Evolutionary conservation across 64 coral and sea anemone species (phyloP), one percentile per base, ranked within the genome.

Genomic region (Porites australiensis): DNA sequence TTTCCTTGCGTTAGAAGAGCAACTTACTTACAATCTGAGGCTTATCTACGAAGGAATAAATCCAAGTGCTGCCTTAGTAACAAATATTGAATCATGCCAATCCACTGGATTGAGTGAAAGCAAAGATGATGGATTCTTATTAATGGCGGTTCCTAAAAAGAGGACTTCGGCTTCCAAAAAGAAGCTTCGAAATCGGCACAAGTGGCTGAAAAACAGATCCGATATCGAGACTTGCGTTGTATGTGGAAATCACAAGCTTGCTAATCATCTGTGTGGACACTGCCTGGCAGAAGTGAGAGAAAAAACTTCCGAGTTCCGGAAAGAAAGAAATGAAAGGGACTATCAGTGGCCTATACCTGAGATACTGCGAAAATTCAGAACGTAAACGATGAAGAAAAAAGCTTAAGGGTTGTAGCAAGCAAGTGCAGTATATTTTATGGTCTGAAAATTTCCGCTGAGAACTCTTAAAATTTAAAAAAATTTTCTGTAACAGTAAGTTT

Each of bases 141-240:
- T 91, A 47, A 99, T 99, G 97, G 94, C 97, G 13, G 97, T 95
- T 69, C 98, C 98, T 1, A 99, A 99, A 63, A 95, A 90, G 59
- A 95, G 90, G 60, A 99, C 98, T 15, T 93, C 98, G 19, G 87
- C 91, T 21, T 90, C 88, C 14, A 99, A 95, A 58, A 96, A 94
- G 55, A 96, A 94, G 77, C 78, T 99, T 49, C 93, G 98, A 94
- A 83, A 96, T 75, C 94, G 92, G 11, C 94, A 95, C 67, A 99
- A 96, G 65, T 96, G 91, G 91, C 94, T 95, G 13, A 99, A 96
- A 61, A 99, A 99, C 19, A 94, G 98, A 88, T 93, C 91, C 13
- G 98, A 99, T 45, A 99, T 99, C 55, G 94, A 99, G 51, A 72
- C 74, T 13, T 99, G 98, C 96, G 94, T 74, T 47, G 94, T 96